Evolutionary conservation across 2,113 vertebrate species (phyloP), one percentile per base, ranked within the genome.

Genomic region (Chelonoidis abingdonii): DNA sequence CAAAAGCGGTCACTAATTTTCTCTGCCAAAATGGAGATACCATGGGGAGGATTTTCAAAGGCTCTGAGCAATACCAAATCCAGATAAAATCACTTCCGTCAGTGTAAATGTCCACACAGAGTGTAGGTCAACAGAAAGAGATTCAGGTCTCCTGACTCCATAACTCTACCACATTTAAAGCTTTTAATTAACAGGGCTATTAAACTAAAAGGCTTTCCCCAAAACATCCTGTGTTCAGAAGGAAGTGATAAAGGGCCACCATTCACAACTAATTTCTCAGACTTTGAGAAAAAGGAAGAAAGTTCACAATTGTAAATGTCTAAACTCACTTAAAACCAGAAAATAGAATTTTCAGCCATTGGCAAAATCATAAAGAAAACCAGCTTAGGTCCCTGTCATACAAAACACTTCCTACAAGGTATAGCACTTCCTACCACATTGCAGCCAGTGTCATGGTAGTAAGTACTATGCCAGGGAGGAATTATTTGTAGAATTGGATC

Each of bases 361-460:
- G 38, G 35, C 4, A 69, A 3, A 47, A 78, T 49, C 2, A 87
- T 69, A 38, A 72, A 29, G 53, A 87, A 9, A 27, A 69, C 35
- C 16, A 62, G 27, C 27, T 59, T 6, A 72, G 10, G 4, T 69
- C 19, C 92, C 41, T 38, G 2, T 50, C 21, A 54, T 76, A 80
- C 8, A 44, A 14, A 59, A 31, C 16, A 2, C 27, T 6, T 83
- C 44, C 49, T 88, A n/a, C 27, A 25, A 35, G 44, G 12, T 44
- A 2, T 1, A 49, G 8, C 69, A 7, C 16, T 80, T 12, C 5
- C 25, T 16, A 35, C 50, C 88, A 72, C 50, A 25, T 44, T 75
- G 84, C 81, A 65, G 50, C 31, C 9, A 49, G 80, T 0, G 1
- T 22, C 81, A 31, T 0, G 2, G 19, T 1, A 65, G 6, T 22